These are phyloP conservation scores for Notarius lentiginosus DNA, from an alignment of 2,113 vertebrate genomes.

Conservation along the genomic window DNA sequence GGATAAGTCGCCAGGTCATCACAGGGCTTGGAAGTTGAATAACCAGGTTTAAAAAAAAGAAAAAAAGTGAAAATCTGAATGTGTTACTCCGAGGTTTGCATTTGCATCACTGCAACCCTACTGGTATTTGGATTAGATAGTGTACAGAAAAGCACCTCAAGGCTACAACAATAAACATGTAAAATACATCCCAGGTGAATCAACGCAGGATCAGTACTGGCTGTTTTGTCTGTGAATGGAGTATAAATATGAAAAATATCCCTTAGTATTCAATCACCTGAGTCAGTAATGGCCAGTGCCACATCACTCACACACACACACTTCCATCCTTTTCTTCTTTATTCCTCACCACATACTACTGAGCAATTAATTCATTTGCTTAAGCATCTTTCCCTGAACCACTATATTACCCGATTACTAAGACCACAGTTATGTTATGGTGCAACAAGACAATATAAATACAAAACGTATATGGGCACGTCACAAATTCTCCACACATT, in stretches of 20 bases:
- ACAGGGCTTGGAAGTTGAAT: not conserved
- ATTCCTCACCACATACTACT: too few species aligned
- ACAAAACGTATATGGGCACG: slow-evolving; percentile 56
- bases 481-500: slow-evolving; percentile 46
- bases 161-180: not conserved
- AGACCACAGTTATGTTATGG: slow-evolving; percentile 48
- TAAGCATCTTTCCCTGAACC: slow-evolving; percentile 56
- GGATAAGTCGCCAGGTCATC: too few species aligned
- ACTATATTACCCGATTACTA: slow-evolving; percentile 64
- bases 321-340: slow-evolving; percentile 2
- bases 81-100: not conserved
- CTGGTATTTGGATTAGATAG: not conserved
- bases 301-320: not conserved
- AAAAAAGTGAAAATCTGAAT: not conserved
- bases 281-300: slow-evolving; percentile 19
- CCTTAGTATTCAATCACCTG: slow-evolving; percentile 16
- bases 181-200: not conserved
- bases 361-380: slow-evolving; percentile 45
- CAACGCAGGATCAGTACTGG: not conserved
- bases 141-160: not conserved
- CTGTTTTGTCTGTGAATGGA: not conserved
- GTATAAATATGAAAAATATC: slow-evolving; percentile 20
- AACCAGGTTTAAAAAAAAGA: not conserved
- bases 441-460: slow-evolving; percentile 22
- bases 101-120: not conserved